Conservation (phyloP, 64 coral and sea anemone species). For the Actinia equina region DNA sequence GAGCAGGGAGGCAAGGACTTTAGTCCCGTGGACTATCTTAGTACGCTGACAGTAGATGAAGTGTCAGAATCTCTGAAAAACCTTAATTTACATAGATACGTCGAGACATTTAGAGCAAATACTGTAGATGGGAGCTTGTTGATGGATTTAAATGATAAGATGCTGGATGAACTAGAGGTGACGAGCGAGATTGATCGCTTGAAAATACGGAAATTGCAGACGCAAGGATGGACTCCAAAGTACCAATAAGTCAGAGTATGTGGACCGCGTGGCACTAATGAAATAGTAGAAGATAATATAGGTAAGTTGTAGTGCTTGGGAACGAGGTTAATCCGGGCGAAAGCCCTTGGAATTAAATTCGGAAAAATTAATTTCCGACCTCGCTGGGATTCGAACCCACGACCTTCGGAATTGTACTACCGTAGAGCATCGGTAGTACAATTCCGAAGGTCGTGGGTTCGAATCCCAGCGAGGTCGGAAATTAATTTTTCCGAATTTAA, state of each 20-base stretch:
- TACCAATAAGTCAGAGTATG: not conserved
- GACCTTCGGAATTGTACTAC: no score
- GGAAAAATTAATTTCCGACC: no score
- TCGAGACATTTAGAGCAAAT: not conserved
- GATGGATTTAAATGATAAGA: not conserved
- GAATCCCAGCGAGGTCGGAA: no score
- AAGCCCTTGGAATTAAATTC: no score
- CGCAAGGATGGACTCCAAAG: not conserved
- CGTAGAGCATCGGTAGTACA: no score
- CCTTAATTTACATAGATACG: not conserved
- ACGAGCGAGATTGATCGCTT: not conserved
- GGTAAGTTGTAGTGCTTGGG: no score
- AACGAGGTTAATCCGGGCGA: no score
- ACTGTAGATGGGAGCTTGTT: constrained; percentile 4
- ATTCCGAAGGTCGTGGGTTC: no score
- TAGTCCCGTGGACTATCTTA: not conserved
- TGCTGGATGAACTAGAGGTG: not conserved
- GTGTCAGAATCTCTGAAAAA: not conserved
- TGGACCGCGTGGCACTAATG: no score
- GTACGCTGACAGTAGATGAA: not conserved
- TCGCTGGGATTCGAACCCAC: no score
- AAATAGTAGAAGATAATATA: no score
- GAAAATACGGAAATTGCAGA: not conserved
- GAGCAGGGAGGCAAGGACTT: not conserved
- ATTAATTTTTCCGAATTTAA: no score